A percentile compares a stretch with the other conserved stretches of the same genome.
Conservation (phyloP, 2,113 vertebrate species). For the Ceratotherium simum region DNA sequence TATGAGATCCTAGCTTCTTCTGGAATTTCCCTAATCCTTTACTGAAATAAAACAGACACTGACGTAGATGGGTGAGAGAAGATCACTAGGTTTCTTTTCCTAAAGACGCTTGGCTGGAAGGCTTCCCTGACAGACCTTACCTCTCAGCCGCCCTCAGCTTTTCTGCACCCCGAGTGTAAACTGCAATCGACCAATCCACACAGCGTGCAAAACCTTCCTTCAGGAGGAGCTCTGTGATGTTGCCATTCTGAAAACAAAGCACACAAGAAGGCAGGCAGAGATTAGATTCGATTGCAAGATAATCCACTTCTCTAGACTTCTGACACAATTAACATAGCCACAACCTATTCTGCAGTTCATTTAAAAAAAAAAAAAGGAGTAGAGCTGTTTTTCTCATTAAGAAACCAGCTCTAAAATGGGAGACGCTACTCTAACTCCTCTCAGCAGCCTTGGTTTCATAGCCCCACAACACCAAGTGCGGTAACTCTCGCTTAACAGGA, state of each 20-base stretch:
- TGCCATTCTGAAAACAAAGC: conserved; percentile 91
- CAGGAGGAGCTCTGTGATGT: conserved; percentile 97
- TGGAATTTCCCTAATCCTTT: not conserved
- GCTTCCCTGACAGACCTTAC: conserved; percentile 78
- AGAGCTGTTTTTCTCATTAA: not conserved
- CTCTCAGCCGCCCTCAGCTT: conserved; percentile 95
- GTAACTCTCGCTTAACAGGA: conserved; percentile 28
- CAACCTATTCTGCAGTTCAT: not conserved
- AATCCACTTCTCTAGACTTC: conserved; percentile 22
- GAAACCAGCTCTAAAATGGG: not conserved
- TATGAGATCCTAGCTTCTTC: not conserved
- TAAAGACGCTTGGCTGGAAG: not conserved
- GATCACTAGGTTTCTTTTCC: not conserved
- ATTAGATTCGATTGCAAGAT: conserved; percentile 13
- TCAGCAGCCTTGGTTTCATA: not conserved
- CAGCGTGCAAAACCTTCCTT: conserved; percentile 98
- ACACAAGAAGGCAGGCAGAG: not conserved
- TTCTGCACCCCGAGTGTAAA: conserved; percentile 96
- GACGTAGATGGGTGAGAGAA: not conserved
- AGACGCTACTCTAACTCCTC: not conserved
- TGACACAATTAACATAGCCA: not conserved
- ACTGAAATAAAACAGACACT: not conserved
- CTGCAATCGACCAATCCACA: conserved; percentile 98
- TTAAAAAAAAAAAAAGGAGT: not conserved
- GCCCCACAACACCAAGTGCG: not conserved